Base-by-base conservation (phyloP, 2,797 vertebrate genomes). In the Silurus lanzhouensis region DNA sequence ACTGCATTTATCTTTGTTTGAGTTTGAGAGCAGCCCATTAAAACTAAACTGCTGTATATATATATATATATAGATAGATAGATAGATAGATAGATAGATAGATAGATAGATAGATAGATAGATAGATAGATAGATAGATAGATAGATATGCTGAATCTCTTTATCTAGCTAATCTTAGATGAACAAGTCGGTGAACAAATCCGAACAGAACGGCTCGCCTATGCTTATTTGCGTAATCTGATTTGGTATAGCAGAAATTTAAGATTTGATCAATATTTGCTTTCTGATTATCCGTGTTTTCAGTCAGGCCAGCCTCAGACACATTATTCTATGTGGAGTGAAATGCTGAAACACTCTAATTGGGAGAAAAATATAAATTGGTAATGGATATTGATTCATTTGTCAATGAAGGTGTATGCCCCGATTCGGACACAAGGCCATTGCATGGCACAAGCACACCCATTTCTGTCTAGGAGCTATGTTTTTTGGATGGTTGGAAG, bases 191-290 rank as follows among this genome's bases (percentile, higher is more conserved):
- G n/a, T 57, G n/a, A 75, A 27, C 31, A 38, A 38, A 38, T 38
- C 31, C 31, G 31, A 38, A 38, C 31, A 83, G 87, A 87, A 86
- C 19, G 63, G 82, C 83, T 83, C 72, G 63, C 61, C 72, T 14
- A 83, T 57, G 77, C 79, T 88, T 87, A 88, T 87, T 86, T 90
- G 76, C 71, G 19, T 87, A 80, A 87, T 78, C 83, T 82, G 81
- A 90, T 86, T 86, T 85, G 84, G 84, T 48, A 78, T 63, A 82
- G 84, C 74, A 88, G 85, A 77, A 90, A 88, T 87, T 80, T 77
- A 79, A 68, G 82, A 81, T 87, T 72, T 71, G 52, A 81, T 87
- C 88, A 90, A 85, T 90, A 87, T 88, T 90, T 88, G 83, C 83
- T 87, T 88, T 90, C 83, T 60, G 88, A 88, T 90, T 90, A 84